These are phyloP conservation scores for Osmoderma eremita DNA, from an alignment of 2,888 invertebrate species.

Conservation along the genomic window DNA sequence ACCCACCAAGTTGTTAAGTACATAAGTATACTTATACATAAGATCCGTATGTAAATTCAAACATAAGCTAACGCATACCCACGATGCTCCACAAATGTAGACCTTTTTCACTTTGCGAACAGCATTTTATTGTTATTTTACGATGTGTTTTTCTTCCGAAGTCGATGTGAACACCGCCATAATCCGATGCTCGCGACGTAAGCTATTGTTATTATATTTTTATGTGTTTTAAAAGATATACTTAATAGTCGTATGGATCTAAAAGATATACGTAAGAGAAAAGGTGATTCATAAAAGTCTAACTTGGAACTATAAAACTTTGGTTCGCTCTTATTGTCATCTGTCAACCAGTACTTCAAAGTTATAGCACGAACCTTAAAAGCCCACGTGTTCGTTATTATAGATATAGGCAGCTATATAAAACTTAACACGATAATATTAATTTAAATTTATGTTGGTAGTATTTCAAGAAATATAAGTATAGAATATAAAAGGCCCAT, in stretches of 20 bases:
- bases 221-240: background rate
- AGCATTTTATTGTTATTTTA: background rate
- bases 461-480: too few species aligned
- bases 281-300: constrained; percentile 8
- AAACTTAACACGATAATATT: background rate
- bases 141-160: constrained; percentile 2
- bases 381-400: background rate
- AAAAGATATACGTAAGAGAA: background rate
- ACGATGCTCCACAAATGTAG: background rate
- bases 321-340: background rate
- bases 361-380: background rate
- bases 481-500: background rate
- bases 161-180: background rate
- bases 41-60: background rate
- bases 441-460: background rate
- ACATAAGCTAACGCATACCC: background rate
- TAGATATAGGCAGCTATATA: background rate
- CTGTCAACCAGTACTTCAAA: background rate
- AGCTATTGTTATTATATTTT: constrained; percentile 9
- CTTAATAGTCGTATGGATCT: background rate
- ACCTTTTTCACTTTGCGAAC: too few species aligned
- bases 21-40: background rate
- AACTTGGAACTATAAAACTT: background rate
- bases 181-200: background rate
- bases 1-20: constrained; percentile 16